Conservation (phyloP, 2,113 vertebrate species). For the Syngnathus typhle region DNA sequence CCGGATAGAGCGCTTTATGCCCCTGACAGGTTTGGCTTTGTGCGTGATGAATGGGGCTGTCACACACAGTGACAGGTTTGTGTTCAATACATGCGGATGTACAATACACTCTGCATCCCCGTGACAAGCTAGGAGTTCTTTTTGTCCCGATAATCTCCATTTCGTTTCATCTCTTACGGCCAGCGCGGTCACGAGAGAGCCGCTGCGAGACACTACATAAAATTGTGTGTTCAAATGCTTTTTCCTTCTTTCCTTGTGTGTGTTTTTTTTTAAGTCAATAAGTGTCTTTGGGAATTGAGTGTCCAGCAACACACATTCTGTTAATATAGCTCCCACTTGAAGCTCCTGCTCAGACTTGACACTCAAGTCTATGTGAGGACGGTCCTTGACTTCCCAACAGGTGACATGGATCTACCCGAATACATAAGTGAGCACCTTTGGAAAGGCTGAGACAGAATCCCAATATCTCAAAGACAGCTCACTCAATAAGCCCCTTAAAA, state of each 20-base stretch:
- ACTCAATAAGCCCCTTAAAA: background rate
- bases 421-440: background rate
- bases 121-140: slow-evolving; percentile 72
- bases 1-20: slow-evolving; percentile 58
- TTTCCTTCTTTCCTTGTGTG: background rate
- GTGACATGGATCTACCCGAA: background rate
- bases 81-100: slow-evolving; percentile 78
- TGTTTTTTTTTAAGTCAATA: slow-evolving; percentile 22
- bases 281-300: slow-evolving; percentile 15
- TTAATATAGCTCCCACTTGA: background rate
- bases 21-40: slow-evolving; percentile 72
- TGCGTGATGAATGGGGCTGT: slow-evolving; percentile 78
- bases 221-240: slow-evolving; percentile 30
- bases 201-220: slow-evolving; percentile 43
- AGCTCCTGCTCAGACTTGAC: slow-evolving; percentile 3
- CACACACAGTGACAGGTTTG: slow-evolving; percentile 70
- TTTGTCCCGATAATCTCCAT: slow-evolving; percentile 72
- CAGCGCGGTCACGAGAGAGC: slow-evolving; percentile 59
- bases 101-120: slow-evolving; percentile 72
- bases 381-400: slow-evolving; percentile 4
- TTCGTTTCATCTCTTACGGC: slow-evolving; percentile 66
- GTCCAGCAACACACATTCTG: background rate
- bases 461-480: background rate
- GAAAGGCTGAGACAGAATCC: background rate
- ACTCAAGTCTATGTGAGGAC: slow-evolving; percentile 3